phyloP scores from a whole-genome alignment of 2,113 vertebrate species.

The Psilopogon haemacephalus region DNA sequence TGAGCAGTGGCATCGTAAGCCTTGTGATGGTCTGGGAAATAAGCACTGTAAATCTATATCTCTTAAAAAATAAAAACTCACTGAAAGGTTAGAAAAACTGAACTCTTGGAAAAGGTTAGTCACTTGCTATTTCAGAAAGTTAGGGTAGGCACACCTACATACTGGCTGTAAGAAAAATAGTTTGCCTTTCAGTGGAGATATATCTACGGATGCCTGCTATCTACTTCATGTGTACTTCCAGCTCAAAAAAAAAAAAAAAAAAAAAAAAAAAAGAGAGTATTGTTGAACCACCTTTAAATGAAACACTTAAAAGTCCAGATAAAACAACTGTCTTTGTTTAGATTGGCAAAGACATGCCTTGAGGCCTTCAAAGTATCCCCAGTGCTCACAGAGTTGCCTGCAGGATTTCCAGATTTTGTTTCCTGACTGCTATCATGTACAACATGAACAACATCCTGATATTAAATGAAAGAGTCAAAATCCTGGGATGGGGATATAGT shows the following conservation, averaged over 20 bases:
- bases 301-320: slow-evolving; percentile 19
- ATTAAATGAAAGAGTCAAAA: neutral
- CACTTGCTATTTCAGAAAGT: neutral
- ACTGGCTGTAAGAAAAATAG: neutral
- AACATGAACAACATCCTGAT: neutral
- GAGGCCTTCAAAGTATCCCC: neutral
- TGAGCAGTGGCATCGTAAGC: neutral
- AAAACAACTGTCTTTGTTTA: neutral
- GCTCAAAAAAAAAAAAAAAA: neutral
- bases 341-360: neutral
- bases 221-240: neutral
- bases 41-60: neutral
- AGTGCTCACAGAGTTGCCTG: neutral
- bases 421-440: neutral
- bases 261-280: neutral
- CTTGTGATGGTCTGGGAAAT: neutral
- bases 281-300: slow-evolving; percentile 22
- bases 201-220: neutral
- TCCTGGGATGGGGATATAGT: neutral
- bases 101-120: neutral
- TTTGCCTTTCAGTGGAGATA: neutral
- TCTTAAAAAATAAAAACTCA: neutral
- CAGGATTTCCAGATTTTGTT: neutral
- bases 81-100: neutral
- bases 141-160: neutral